Evolutionary conservation across 2,888 invertebrate genomes (phyloP).

Genomic region (Drosophila kanekoi): DNA sequence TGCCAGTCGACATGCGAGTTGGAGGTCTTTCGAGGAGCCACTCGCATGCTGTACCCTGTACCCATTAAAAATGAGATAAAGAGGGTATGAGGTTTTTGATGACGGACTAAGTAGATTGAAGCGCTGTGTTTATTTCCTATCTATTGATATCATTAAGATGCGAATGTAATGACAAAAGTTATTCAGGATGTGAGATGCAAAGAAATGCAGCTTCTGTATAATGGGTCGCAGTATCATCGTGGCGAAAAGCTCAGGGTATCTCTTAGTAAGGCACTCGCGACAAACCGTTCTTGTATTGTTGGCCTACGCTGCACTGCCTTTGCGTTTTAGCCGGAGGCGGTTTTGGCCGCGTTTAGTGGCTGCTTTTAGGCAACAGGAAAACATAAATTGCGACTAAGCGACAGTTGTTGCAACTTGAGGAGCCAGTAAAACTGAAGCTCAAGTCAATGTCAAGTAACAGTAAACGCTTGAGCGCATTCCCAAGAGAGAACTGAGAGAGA

Average conservation of each 20-base stretch:
- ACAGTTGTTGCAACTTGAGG: conserved; percentile 50
- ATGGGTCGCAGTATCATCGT: too few relatives aligned
- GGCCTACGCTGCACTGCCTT: conserved; percentile 19
- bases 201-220: too few relatives aligned
- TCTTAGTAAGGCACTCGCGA: neutral
- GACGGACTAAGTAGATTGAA: neutral
- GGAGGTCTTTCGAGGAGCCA: conserved; percentile 39
- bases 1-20: conserved; percentile 42
- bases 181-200: too few relatives aligned
- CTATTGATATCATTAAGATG: too few relatives aligned
- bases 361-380: conserved; percentile 70
- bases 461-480: conserved; percentile 45
- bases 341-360: conserved; percentile 40
- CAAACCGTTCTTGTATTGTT: conserved; percentile 3
- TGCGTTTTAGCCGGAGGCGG: conserved; percentile 47
- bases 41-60: conserved; percentile 11
- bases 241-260: too few relatives aligned
- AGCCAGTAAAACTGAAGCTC: conserved; percentile 42
- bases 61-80: neutral
- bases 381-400: conserved; percentile 74
- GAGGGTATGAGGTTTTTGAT: conserved; percentile 6
- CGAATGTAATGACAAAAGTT: too few relatives aligned
- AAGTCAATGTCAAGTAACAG: conserved; percentile 63
- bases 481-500: conserved; percentile 28
- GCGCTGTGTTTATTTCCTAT: too few relatives aligned